phyloP scores from a whole-genome alignment of 2,113 vertebrate species.

The Hyperoodon ampullatus region DNA sequence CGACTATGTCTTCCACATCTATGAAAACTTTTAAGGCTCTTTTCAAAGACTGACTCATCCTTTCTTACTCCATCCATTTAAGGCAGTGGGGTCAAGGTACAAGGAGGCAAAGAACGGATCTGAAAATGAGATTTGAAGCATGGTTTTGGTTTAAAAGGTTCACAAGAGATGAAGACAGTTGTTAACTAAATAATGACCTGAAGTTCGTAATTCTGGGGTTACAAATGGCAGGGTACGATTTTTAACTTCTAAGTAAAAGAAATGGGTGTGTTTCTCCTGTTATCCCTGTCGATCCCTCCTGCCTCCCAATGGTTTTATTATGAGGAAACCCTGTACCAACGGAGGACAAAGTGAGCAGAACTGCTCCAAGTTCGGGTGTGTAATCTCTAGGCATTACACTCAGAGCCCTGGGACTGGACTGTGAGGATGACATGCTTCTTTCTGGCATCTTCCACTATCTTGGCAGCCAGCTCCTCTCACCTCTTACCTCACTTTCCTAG shows the following conservation, averaged over 20 bases:
- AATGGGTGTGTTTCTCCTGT: not conserved
- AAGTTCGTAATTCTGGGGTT: not conserved
- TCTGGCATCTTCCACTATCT: not conserved
- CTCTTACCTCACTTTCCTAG: not conserved
- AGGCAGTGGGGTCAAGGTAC: not conserved
- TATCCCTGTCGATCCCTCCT: not conserved
- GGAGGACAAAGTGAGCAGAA: not conserved
- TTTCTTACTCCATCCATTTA: not conserved
- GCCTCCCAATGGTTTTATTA: not conserved
- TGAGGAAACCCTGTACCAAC: not conserved
- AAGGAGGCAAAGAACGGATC: not conserved
- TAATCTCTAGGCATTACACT: not conserved
- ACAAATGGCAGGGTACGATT: not conserved
- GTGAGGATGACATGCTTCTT: not conserved
- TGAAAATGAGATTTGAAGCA: not conserved
- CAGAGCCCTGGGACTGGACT: not conserved
- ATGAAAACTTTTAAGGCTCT: not conserved
- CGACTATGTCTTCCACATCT: not conserved
- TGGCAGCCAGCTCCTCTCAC: not conserved
- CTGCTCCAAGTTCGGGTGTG: not conserved
- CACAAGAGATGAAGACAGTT: not conserved
- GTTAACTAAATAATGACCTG: not conserved
- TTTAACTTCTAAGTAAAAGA: constrained; percentile 15
- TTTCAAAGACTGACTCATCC: not conserved
- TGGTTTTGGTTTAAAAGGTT: not conserved